Conservation (phyloP, 2,797 vertebrate genomes). For the Chiroxiphia lanceolata region DNA sequence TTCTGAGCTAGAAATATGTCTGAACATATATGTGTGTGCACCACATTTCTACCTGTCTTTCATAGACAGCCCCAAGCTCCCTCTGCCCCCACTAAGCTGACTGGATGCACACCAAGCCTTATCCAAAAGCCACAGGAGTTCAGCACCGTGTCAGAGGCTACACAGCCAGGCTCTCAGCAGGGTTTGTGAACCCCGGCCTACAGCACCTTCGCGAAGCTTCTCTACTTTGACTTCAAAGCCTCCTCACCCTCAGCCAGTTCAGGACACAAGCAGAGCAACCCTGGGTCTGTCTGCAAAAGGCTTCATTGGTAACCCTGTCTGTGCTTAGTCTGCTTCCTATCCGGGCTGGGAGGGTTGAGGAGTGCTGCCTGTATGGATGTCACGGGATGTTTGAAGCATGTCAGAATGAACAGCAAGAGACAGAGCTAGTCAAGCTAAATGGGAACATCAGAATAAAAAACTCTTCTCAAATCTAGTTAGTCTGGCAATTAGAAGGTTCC, state of each 20-base stretch:
- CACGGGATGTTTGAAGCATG: neutral
- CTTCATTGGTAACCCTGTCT: neutral
- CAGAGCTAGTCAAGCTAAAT: neutral
- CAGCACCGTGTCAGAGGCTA: fast-evolving
- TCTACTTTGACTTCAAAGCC: neutral
- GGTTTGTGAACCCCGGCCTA: neutral
- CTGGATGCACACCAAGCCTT: neutral
- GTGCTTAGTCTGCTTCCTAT: neutral
- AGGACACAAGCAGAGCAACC: neutral
- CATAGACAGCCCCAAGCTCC: neutral
- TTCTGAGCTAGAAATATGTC: neutral
- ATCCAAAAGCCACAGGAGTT: neutral
- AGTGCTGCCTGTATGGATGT: neutral
- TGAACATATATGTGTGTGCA: fast-evolving
- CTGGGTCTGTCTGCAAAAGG: neutral
- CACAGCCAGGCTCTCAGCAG: neutral
- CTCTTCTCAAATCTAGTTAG: neutral
- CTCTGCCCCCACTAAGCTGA: neutral
- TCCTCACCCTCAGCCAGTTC: neutral
- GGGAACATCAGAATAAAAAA: neutral
- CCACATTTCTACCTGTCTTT: neutral
- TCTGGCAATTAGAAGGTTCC: neutral
- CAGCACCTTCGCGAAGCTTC: neutral
- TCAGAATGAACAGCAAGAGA: neutral
- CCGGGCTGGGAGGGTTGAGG: neutral